Evolutionary conservation across 2,888 invertebrate species (phyloP), one percentile per base, ranked within the genome.

Genomic region (Melinaea marsaeus): DNA sequence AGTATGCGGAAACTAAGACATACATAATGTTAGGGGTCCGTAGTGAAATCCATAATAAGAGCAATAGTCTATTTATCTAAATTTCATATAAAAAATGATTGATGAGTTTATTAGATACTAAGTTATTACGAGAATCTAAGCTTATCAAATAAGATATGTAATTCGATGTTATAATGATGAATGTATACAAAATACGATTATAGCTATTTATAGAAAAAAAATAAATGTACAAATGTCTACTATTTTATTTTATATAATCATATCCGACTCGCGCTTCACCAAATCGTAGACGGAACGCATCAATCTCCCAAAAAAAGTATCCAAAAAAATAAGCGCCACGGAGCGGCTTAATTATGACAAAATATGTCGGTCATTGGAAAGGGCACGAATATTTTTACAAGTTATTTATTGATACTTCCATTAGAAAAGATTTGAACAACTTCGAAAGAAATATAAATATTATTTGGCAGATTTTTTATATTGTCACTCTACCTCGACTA

Each of bases 261-360:
- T 56, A 46, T 46, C 34, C 54, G 34, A 63, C 64, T 66, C 63
- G 57, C 63, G 33, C 68, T 68, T 65, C 13, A 64, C 64, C 57
- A 56, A 57, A 62, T 58, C 64, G 58, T 61, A 61, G 63, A 64
- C 61, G 51, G 64, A 66, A 67, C 57, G 67, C 69, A 69, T 70
- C 74, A 71, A 72, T 73, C 79, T 79, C 66, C 71, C 74, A 72
- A 74, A 76, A 80, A 80, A 80, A 78, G 35, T 54, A 75, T 55
- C 55, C 61, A 83, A 84, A 81, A 76, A 75, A 63, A 42, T 68
- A 77, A 87, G 87, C 88, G 88, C 88, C 86, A 83, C 79, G 71
- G 73, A 64, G 65, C 71, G 69, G 69, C 75, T 74, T 88, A 89
- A 88, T 89, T 88, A 88, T 86, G 84, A 89, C 87, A 86, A 88